Percentiles rank a stretch among this genome's conserved stretches.
phyloP scores from a whole-genome alignment of 2,888 invertebrate genomes.

The Conomelus anceps region DNA sequence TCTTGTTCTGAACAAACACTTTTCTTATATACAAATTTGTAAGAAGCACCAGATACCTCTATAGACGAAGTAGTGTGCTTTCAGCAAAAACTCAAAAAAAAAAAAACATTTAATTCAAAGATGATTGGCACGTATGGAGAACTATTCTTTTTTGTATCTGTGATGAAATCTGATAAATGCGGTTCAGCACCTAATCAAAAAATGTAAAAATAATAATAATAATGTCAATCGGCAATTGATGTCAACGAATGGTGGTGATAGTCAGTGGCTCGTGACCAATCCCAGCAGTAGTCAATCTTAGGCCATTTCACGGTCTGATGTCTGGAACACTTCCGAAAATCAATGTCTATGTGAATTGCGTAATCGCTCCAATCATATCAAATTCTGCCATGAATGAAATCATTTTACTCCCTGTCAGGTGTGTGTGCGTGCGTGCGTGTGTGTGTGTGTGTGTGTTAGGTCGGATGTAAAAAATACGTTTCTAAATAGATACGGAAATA shows the following conservation, averaged over 20 bases:
- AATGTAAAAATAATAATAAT: background rate
- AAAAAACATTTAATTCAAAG: too few species aligned
- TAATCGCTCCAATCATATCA: background rate
- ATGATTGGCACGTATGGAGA: too few species aligned
- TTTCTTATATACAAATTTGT: too few species aligned
- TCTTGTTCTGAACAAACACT: too few species aligned
- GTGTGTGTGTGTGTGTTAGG: background rate
- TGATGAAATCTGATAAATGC: background rate
- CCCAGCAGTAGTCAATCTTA: background rate
- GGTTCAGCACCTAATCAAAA: background rate
- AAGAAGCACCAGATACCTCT: too few species aligned
- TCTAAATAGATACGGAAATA: background rate
- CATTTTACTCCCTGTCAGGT: background rate
- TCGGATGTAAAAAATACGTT: background rate
- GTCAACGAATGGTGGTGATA: too few species aligned
- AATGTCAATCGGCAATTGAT: background rate
- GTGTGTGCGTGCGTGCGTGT: background rate
- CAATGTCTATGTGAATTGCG: background rate
- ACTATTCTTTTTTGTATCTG: background rate
- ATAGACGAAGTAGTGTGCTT: too few species aligned
- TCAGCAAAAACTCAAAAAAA: too few species aligned
- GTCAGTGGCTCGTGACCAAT: background rate
- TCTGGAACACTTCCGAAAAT: background rate
- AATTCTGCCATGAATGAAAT: background rate
- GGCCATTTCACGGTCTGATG: background rate